Conservation (phyloP, 2,888 invertebrate species). For the Campoletis raptor region DNA sequence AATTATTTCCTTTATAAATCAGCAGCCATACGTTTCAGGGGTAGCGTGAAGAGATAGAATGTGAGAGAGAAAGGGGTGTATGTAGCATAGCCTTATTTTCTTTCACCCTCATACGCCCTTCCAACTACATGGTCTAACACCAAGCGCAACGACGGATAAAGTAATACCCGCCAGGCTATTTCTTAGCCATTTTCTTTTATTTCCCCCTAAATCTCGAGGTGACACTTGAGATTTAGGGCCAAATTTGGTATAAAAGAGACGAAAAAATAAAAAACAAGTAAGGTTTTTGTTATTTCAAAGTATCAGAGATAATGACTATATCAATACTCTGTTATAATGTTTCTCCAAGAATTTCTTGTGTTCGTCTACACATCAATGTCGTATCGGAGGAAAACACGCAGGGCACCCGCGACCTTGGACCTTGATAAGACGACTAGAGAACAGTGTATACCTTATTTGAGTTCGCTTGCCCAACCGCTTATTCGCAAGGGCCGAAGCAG, state of each 20-base stretch:
- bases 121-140: constrained; percentile 34
- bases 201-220: constrained; percentile 44
- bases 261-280: not conserved
- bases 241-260: constrained; percentile 3
- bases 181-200: constrained; percentile 33
- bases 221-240: constrained; percentile 30
- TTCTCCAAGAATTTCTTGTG: not conserved
- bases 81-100: constrained; percentile 65
- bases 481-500: constrained; percentile 41
- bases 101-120: constrained; percentile 27
- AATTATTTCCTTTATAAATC: constrained; percentile 84
- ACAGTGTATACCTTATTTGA: constrained; percentile 15
- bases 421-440: constrained; percentile 52
- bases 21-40: constrained; percentile 80
- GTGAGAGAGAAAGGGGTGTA: constrained; percentile 37
- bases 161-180: constrained; percentile 54
- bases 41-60: constrained; percentile 52
- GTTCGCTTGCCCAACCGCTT: constrained; percentile 5
- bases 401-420: constrained; percentile 47
- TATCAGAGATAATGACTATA: constrained; percentile 7
- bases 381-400: constrained; percentile 57
- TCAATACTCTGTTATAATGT: constrained; percentile 5
- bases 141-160: constrained; percentile 50
- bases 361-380: constrained; percentile 52
- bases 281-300: constrained; percentile 1